Evolutionary conservation across 2,113 vertebrate species (phyloP), one percentile per base, ranked within the genome.

Genomic region (Morone chrysops): DNA sequence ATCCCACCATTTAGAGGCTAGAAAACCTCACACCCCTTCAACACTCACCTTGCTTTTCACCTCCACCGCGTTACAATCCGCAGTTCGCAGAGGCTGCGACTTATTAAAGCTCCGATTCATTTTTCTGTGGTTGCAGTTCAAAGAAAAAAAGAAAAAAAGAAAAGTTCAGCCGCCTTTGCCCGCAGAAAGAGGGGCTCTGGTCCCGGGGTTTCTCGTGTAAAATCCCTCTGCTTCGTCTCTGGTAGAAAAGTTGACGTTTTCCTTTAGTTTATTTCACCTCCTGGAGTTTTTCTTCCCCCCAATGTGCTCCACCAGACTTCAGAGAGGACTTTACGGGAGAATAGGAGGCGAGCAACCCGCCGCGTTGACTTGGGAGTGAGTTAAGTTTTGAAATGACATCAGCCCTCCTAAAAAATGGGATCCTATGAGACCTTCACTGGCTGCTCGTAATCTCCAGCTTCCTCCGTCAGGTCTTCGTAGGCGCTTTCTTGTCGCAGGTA

Each of bases 71-170:
- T 95, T 95, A 90, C 96, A 95, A 18, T 96, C 96, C 87, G 93
- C 93, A 77, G 92, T 95, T 80, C 96, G 96, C 96, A 98, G 94
- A 91, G 95, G 96, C 85, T 96, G 97, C 83, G 97, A 97, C 92
- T 96, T 97, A 78, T 96, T 96, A 91, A 98, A 97, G 91, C 97
- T 99, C 94, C 97, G 96, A 91, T 97, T 98, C 97, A 98, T 99
- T 84, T 84, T 87, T 85, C 84, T 73, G n/a, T 45, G 13, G 63
- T 75, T 77, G 66, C 60, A 76, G 76, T 81, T 78, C 16, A 47
- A 63, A 69, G 45, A 36, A 74, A 59, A 53, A 18, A 51, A 53
- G 17, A 18, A 70, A 60, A 47, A 45, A 16, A 70, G 20, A 88
- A 87, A 85, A 83, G 72, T 84, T 90, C 47, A 83, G 90, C 71